Base-by-base conservation (phyloP, 2,113 vertebrate genomes). In the Dendropsophus ebraccatus region DNA sequence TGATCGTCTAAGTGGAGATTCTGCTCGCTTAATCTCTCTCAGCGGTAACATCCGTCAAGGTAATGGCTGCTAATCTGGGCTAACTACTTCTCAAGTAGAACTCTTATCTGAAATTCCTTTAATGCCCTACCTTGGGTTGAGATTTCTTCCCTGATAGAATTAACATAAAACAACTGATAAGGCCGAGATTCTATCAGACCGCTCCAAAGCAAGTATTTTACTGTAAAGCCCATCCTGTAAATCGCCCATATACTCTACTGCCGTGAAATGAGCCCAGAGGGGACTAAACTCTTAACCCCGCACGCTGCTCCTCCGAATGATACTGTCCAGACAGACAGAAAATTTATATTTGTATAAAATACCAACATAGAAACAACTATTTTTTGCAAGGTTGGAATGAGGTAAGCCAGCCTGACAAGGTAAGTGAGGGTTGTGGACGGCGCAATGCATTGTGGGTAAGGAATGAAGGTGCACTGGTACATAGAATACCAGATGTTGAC, bases 401-500 rank as follows among this genome's bases (percentile, higher is more conserved):
- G 84, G 76, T 80, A 56, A 85, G 21, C 58, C 69, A 52, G 60
- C 41, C 25, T 45, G 32, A 30, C 28, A 50, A 30, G 76, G 83
- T 45, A 45, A 79, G 60, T 16, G 14, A n/a, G 19, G 76, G 76
- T 47, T 70, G 62, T 60, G 62, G 49, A 47, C 54, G 32, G 47
- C 9, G 1, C 60, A 41, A n/a, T n/a, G 76, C 30, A 45, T 58
- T 86, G 9, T 86, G 76, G 76, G 84, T 72, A 80, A 80, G 65
- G 76, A 70, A 80, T 86, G 84, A 86, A 47, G 30, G 76, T 80
- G 54, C 76, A 72, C 84, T 86, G 84, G 84, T 86, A 86, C 76
- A 52, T 80, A 69, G 70, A 65, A 80, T 72, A 86, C 62, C 84
- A 86, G 84, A 80, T 86, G 84, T 86, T 86, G 76, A 80, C 84